Evolutionary conservation across 2,888 invertebrate genomes (phyloP), one percentile per base, ranked within the genome.

Genomic region (Saturnia pavonia): DNA sequence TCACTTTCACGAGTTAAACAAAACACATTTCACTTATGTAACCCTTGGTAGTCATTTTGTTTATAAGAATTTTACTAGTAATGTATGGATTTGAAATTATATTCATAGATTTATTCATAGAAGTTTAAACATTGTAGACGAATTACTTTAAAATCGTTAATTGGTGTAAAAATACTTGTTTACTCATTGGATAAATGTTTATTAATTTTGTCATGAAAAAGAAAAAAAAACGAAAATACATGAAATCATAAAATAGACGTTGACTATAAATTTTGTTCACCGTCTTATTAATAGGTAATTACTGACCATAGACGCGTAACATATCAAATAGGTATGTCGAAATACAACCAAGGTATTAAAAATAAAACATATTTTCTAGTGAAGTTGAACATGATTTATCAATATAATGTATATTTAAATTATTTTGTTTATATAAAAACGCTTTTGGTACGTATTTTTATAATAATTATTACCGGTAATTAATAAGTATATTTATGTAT

Each of bases 351-450:
- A 40, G 19, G n/a, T 40, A 74, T 77, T 80, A 75, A 74, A 80
- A 73, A 77, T 4, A 76, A 73, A 75, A 77, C 78, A 77, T 74
- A 73, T 78, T 78, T 81, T 80, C 71, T 77, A 72, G 69, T 54
- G 82, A 85, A 86, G 82, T 80, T 87, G 85, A 84, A 78, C 85
- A 87, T 83, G 75, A 86, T 84, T 84, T 82, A 78, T 75, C 45
- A 40, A 40, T 65, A 65, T 40, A 65, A 65, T 40, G n/a, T 34
- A 40, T 40, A 65, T n/a, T n/a, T 16, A 40, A 65, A 14, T 65
- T 27, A 67, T 19, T 72, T 54, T 27, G 68, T 70, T 69, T 14
- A 25, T 69, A 60, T 69, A 42, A 68, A 45, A 65, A 65, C 65
- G 65, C 65, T 65, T 65, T 19, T 65, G 40, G 34, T 65, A 65